Evolutionary conservation across 2,888 invertebrate genomes (phyloP).

Genomic region (Capitulum mitella): DNA sequence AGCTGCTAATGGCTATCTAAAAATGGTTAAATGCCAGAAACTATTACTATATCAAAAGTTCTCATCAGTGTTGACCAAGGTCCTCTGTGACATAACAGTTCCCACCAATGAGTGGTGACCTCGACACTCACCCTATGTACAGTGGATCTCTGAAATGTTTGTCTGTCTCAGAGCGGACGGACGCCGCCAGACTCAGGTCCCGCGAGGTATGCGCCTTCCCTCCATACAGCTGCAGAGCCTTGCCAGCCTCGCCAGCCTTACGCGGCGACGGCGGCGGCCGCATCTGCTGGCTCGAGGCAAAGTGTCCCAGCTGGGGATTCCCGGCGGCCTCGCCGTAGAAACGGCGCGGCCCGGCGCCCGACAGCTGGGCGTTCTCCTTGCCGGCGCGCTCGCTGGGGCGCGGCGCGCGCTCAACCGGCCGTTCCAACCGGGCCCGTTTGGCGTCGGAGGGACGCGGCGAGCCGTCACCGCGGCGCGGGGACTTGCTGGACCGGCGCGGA

Average conservation of each 20-base stretch:
- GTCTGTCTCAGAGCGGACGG: not conserved
- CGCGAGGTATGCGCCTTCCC: not conserved
- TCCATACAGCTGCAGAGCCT: constrained; percentile 19
- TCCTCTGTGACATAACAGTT: no score
- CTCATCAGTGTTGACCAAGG: no score
- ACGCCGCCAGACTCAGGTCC: not conserved
- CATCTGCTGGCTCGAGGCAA: not conserved
- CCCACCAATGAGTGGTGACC: no score
- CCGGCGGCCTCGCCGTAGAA: not conserved
- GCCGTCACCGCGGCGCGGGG: not conserved
- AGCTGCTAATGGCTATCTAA: no score
- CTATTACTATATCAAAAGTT: no score
- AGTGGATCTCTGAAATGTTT: not conserved
- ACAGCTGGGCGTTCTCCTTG: not conserved
- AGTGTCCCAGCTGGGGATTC: not conserved
- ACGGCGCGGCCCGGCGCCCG: not conserved
- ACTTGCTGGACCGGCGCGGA: not conserved
- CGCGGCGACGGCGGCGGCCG: constrained; percentile 10
- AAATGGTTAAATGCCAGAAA: no score
- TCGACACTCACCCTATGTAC: constrained; percentile 14
- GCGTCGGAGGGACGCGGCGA: not conserved
- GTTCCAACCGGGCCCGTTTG: not conserved
- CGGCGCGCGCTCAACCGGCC: not conserved
- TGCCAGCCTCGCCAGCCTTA: not conserved
- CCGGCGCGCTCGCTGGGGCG: not conserved